These are phyloP conservation scores for Zootermopsis nevadensis DNA, from an alignment of 2,888 invertebrate genomes.

Conservation along the genomic window DNA sequence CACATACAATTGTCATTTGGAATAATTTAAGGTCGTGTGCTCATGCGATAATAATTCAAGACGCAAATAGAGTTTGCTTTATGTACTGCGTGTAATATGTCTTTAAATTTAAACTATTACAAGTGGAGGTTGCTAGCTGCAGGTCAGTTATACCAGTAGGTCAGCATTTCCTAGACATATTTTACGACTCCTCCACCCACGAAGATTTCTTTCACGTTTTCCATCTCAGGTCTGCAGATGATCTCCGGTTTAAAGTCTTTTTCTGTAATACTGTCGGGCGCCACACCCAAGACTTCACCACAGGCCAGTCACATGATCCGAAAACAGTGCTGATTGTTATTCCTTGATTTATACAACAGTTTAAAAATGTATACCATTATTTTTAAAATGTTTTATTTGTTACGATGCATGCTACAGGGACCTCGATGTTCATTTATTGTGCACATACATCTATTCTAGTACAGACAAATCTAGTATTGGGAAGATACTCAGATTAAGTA, in stretches of 20 bases:
- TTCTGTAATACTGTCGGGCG: neutral
- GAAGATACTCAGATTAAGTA: no score
- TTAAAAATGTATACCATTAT: no score
- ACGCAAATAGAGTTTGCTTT: neutral
- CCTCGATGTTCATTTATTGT: no score
- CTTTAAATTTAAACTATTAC: slow-evolving; percentile 13
- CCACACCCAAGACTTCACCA: neutral
- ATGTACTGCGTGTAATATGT: neutral
- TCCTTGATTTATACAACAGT: no score
- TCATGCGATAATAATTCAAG: neutral
- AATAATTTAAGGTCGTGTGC: neutral
- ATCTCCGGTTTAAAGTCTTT: neutral
- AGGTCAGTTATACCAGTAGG: slow-evolving; percentile 2
- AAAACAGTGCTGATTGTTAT: no score
- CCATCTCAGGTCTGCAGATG: neutral
- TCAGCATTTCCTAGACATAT: slow-evolving; percentile 14
- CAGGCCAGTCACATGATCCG: neutral
- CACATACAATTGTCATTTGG: neutral
- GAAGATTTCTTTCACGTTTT: neutral
- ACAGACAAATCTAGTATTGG: no score
- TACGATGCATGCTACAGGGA: no score
- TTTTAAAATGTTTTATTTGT: no score
- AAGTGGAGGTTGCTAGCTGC: neutral
- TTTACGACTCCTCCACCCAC: neutral
- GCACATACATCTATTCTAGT: no score